These are phyloP conservation scores for Orthosia gracilis DNA, from an alignment of 2,888 invertebrate genomes.

Conservation along the genomic window DNA sequence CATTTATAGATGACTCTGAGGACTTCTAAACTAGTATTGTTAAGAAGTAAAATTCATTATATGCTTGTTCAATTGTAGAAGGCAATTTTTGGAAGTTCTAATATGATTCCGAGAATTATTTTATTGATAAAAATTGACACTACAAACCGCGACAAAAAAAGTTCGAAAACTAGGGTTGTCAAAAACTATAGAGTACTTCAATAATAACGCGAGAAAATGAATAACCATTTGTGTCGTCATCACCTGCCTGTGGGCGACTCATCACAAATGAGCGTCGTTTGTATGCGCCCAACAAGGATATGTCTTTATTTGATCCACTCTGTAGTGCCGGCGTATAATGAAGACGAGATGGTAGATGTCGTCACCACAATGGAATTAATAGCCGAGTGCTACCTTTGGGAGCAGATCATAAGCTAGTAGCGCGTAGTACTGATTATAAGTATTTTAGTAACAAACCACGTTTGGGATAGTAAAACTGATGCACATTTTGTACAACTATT, in stretches of 20 bases:
- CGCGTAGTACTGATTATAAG: too few species aligned
- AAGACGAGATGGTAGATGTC: slow-evolving; percentile 3
- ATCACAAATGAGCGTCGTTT: slow-evolving; percentile 32
- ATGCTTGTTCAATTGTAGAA: too few species aligned
- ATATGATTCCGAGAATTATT: too few species aligned
- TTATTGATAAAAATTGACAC: too few species aligned
- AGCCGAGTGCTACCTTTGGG: not conserved
- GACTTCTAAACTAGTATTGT: too few species aligned
- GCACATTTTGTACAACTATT: too few species aligned
- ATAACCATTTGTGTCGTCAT: not conserved
- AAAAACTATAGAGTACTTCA: not conserved
- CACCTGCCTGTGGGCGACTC: not conserved
- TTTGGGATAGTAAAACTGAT: not conserved
- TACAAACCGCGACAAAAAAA: too few species aligned
- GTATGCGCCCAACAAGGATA: slow-evolving; percentile 41
- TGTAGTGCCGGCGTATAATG: not conserved
- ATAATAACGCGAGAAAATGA: not conserved
- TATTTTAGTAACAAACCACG: not conserved
- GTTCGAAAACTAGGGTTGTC: too few species aligned
- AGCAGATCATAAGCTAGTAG: too few species aligned
- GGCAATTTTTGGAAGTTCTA: too few species aligned
- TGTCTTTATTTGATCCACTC: slow-evolving; percentile 46
- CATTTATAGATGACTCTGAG: not conserved
- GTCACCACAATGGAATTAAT: not conserved
- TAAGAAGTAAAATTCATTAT: too few species aligned